phyloP scores from a whole-genome alignment of 2,797 vertebrate species.

The Microctenopoma steveboyesi region DNA sequence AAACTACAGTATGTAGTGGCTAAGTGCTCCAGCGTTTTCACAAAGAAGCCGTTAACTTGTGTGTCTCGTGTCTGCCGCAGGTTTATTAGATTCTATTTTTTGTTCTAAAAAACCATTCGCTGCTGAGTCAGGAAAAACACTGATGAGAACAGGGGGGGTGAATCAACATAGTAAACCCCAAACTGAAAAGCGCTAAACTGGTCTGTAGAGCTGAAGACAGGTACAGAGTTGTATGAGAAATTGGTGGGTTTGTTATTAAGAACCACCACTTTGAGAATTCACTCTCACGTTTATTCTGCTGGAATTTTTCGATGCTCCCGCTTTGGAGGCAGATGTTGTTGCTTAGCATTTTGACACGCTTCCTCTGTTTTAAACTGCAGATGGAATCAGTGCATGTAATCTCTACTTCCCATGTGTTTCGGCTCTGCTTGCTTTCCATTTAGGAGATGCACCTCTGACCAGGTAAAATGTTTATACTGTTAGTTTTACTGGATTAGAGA shows the following conservation, averaged over 20 bases:
- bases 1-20: not conserved
- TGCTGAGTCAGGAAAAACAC: not conserved
- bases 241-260: constrained; percentile 4
- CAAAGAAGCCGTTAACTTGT: not conserved
- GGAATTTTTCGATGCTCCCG: constrained; percentile 27
- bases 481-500: constrained; percentile 53
- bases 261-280: constrained; percentile 3
- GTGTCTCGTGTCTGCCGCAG: not conserved
- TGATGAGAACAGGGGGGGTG: constrained; percentile 3
- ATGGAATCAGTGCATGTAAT: constrained; percentile 43
- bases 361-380: constrained; percentile 44
- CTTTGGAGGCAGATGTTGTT: constrained; percentile 44
- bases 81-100: constrained; percentile 2
- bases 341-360: constrained; percentile 53
- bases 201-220: not conserved
- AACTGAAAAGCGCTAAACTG: constrained; percentile 2
- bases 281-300: constrained; percentile 18
- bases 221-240: not conserved
- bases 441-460: constrained; percentile 48
- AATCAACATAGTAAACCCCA: constrained; percentile 19
- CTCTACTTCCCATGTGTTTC: constrained; percentile 45
- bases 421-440: constrained; percentile 28
- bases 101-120: not conserved
- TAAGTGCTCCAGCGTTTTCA: not conserved
- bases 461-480: constrained; percentile 41